These are phyloP conservation scores for Drosophila setifemur DNA, from an alignment of 1,140 invertebrate genomes.

Conservation along the genomic window DNA sequence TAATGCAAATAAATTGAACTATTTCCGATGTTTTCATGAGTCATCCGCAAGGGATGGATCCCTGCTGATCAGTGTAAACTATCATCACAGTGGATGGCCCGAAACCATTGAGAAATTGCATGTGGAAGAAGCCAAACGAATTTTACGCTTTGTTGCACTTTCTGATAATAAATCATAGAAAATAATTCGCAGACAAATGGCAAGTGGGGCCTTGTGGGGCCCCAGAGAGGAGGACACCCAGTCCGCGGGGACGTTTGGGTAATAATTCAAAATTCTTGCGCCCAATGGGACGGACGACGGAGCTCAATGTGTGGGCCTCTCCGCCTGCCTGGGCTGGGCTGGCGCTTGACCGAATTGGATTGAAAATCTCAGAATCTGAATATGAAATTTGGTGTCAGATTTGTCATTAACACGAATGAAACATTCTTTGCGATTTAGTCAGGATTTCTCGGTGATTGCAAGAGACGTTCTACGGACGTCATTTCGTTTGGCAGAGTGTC, in stretches of 20 bases:
- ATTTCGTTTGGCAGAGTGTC: slow-evolving; percentile 56
- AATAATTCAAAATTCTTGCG: slow-evolving; percentile 63
- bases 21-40: neutral
- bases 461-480: slow-evolving; percentile 49
- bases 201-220: slow-evolving; percentile 14
- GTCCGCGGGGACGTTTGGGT: slow-evolving; percentile 45
- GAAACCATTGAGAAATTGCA: slow-evolving; percentile 41
- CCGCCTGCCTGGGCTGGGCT: slow-evolving; percentile 44
- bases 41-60: neutral
- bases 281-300: neutral
- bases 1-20: no score
- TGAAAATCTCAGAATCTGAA: slow-evolving; percentile 26
- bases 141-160: slow-evolving; percentile 76
- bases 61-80: slow-evolving; percentile 49
- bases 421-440: slow-evolving; percentile 62
- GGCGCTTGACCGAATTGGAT: slow-evolving; percentile 26
- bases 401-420: slow-evolving; percentile 74
- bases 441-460: slow-evolving; percentile 39
- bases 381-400: slow-evolving; percentile 62
- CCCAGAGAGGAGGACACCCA: slow-evolving; percentile 22
- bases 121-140: slow-evolving; percentile 57
- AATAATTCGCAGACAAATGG: slow-evolving; percentile 70
- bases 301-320: slow-evolving; percentile 21
- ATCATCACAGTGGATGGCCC: slow-evolving; percentile 16
- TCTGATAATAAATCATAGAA: slow-evolving; percentile 78